Evolutionary conservation across 2,797 vertebrate species (phyloP), one percentile per base, ranked within the genome.

Genomic region (Philypnodon macrostomus): DNA sequence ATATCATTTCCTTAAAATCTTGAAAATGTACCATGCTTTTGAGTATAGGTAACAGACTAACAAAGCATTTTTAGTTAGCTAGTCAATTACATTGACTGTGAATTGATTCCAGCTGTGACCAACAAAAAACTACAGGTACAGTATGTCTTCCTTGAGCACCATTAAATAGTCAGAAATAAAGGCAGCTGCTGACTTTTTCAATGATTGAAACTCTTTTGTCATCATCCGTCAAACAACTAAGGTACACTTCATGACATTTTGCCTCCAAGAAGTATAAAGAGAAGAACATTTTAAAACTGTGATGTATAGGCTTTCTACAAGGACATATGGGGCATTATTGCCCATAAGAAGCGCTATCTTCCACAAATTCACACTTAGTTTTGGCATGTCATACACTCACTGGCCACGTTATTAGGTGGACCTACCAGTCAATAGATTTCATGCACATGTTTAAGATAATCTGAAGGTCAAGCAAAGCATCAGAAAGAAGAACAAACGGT

Each of bases 271-370:
- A 82, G 70, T 46, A 52, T 47, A 63, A 35, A 24, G 38, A 27
- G 40, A 26, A 24, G 24, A 50, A 27, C 39, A 27, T 39, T 63
- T 4, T 1, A 55, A 54, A 55, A 54, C 9, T 7, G 54, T 77
- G 79, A 84, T 83, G 57, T 39, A 80, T 84, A 16, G 17, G 64
- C 61, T 84, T 75, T 65, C 64, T 81, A 67, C 67, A 73, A 67
- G 58, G 12, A 71, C 83, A 65, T 64, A 78, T 72, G 77, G 61
- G 31, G 68, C 60, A 75, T 85, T 84, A 76, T 58, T 41, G 64
- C 76, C 73, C 71, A 67, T 77, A 77, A 75, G 46, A 62, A 53
- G 36, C 57, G 29, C 54, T 8, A n/a, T n/a, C n/a, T n/a, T n/a
- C n/a, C n/a, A n/a, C n/a, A n/a, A n/a, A n/a, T n/a, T n/a, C n/a